Evolutionary conservation across 2,888 invertebrate genomes (phyloP).

Genomic region (Formica aserva): DNA sequence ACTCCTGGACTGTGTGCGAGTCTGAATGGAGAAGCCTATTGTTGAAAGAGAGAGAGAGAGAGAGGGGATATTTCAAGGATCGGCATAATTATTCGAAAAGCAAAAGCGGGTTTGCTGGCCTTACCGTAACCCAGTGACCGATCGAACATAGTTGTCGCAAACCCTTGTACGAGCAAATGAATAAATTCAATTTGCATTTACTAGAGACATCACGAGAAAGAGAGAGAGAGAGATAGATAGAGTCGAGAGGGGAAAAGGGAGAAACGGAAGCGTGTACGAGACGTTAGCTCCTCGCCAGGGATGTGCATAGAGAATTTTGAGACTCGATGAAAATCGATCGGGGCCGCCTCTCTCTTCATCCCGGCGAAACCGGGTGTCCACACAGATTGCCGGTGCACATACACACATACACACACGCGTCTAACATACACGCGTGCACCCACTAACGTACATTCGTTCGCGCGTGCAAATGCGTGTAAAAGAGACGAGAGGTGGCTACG

Average conservation of each 20-base stretch:
- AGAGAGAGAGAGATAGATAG: neutral
- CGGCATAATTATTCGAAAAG: neutral
- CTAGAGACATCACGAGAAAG: slow-evolving; percentile 7
- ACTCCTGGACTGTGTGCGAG: neutral
- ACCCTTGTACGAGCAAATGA: slow-evolving; percentile 36
- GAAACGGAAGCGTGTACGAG: slow-evolving; percentile 42
- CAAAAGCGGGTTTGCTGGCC: neutral
- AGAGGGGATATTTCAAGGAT: neutral
- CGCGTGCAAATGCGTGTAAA: slow-evolving; percentile 43
- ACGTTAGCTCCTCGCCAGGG: slow-evolving; percentile 63
- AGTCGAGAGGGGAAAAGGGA: neutral
- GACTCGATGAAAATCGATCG: slow-evolving; percentile 76
- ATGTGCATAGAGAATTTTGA: slow-evolving; percentile 72
- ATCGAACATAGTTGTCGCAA: slow-evolving; percentile 1
- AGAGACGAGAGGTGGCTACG: slow-evolving; percentile 60
- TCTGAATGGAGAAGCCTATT: neutral
- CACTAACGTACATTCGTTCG: slow-evolving; percentile 27
- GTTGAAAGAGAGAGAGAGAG: neutral
- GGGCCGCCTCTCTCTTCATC: slow-evolving; percentile 49
- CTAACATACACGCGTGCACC: neutral
- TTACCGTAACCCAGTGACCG: slow-evolving; percentile 5
- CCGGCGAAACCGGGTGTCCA: slow-evolving; percentile 76
- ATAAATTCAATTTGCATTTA: slow-evolving; percentile 48
- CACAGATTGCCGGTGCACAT: slow-evolving; percentile 73
- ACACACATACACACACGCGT: no score